Evolutionary conservation across 2,797 vertebrate genomes (phyloP), one percentile per base, ranked within the genome.

Genomic region (Lycodopsis pacificus): DNA sequence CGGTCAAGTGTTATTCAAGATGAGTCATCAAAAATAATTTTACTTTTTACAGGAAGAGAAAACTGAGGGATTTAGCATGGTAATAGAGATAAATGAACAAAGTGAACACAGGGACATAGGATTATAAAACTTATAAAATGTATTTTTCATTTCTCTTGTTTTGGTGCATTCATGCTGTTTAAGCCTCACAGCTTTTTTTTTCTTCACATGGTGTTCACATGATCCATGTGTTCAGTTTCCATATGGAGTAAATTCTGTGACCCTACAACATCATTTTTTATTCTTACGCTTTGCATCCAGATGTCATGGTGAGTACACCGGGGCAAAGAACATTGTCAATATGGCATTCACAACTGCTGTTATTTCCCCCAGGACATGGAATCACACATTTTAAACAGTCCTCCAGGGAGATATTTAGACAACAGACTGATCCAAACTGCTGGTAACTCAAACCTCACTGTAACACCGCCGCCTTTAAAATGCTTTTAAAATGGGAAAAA

Each of bases 341-440:
- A 84, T 82, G 77, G 59, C 83, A 79, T 89, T 90, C 74, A 73
- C 85, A 83, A 80, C 81, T 71, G 80, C 85, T 88, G 82, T 93
- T 93, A 92, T 94, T 93, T 94, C 90, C 89, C 90, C 25, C 49
- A 68, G 85, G 90, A 85, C 71, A 20, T n/a, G 40, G 62, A 84
- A 85, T 84, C 88, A 80, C 80, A 86, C 82, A 82, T 91, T 90
- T 73, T 66, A 91, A 90, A 88, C 65, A 58, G 73, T 84, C 72
- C 83, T 84, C 88, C 7, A 0, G 86, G 83, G 90, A 80, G 62
- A 44, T 65, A 76, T 88, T 81, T 79, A 82, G 74, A 85, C 80
- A 74, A 83, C 57, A 46, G 73, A 66, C 65, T 46, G 25, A 81
- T 88, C 76, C 82, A 67, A 83, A 76, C 58, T 73, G 81, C 86